Conservation (phyloP, 2,797 vertebrate species). For the Cossypha caffra region DNA sequence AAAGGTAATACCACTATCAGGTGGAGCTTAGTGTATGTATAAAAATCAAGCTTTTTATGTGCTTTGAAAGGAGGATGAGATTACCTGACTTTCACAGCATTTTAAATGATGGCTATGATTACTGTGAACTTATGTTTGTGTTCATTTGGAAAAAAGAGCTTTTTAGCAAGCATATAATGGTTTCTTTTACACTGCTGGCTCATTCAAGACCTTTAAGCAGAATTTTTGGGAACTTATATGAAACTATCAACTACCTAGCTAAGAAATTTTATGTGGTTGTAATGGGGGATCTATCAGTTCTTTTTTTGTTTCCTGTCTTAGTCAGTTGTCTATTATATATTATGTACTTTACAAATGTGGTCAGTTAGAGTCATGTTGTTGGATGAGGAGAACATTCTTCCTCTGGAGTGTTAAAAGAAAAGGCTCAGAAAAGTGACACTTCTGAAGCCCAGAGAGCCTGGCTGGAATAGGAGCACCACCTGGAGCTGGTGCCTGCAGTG, state of each 20-base stretch:
- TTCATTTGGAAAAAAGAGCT: not conserved
- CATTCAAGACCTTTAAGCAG: not conserved
- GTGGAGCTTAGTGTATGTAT: not conserved
- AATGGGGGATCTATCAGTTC: not conserved
- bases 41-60: not conserved
- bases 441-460: not conserved
- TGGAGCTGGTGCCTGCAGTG: not conserved
- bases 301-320: not conserved
- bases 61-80: not conserved
- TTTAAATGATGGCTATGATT: not conserved
- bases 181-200: not conserved
- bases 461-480: not conserved
- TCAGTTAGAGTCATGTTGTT: not conserved
- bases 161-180: not conserved
- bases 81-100: not conserved
- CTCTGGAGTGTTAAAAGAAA: not conserved
- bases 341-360: not conserved
- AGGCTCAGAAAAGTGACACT: not conserved
- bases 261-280: not conserved
- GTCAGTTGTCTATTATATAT: not conserved
- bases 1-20: not conserved
- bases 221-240: not conserved
- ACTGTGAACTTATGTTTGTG: not conserved
- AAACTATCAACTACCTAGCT: not conserved
- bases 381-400: not conserved